Base-by-base conservation (phyloP, 1,140 invertebrate species). In the Lamellibrachia luymesi region DNA sequence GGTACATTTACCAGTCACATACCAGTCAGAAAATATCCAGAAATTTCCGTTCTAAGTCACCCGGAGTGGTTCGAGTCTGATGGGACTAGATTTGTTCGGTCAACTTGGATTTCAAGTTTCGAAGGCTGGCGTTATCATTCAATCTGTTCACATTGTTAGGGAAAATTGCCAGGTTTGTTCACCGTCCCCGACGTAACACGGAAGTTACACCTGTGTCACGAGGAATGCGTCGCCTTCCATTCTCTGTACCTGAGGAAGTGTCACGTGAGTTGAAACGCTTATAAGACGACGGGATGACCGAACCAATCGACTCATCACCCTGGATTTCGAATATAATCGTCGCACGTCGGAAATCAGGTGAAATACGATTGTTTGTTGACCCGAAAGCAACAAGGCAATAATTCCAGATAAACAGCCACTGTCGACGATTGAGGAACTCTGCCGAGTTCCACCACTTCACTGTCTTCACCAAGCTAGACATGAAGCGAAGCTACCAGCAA, bases 391-490 rank as follows among this genome's bases (percentile, higher is more conserved):
- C n/a, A n/a, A n/a, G n/a, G n/a, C n/a, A n/a, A n/a, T n/a, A n/a
- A n/a, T n/a, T n/a, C n/a, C n/a, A n/a, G n/a, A n/a, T n/a, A n/a
- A n/a, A n/a, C n/a, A n/a, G n/a, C n/a, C n/a, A n/a, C n/a, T n/a
- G n/a, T n/a, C n/a, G n/a, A n/a, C n/a, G 13, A 5, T 56, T 13
- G 52, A 56, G 52, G 52, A 56, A 56, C 4, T 80, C 4, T 22
- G 64, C 13, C 64, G 64, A 80, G 64, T 80, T 6, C 25, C 64
- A 22, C 13, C 64, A 80, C 64, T 80, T 25, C 2, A 90, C 38
- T 13, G 56, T 92, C n/a, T 93, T 64, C 91, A 51, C 93, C n/a
- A 80, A 27, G 50, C 52, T 93, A 25, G 93, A 93, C 92, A 25
- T 93, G 8, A 25, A 22, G 17, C n/a, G n/a, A 27, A 50, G 64